Percentiles rank a stretch among this genome's conserved stretches.
These are phyloP conservation scores for Coelinius sp. DNA, from an alignment of 2,888 invertebrate species.

Conservation along the genomic window DNA sequence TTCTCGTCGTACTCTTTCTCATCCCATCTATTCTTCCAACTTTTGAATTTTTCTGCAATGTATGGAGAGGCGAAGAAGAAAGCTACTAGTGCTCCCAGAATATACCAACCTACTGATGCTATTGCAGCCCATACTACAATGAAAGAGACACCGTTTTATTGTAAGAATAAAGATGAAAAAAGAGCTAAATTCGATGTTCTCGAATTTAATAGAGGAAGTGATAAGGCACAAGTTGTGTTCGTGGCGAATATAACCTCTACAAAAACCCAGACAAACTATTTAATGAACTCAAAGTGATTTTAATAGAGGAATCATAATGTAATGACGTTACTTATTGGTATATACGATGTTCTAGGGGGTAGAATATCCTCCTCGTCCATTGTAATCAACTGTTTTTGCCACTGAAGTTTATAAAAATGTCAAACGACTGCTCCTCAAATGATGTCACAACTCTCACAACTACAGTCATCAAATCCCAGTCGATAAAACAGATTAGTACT, in stretches of 20 bases:
- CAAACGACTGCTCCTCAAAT: too few relatives aligned
- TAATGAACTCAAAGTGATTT: neutral
- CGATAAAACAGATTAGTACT: too few relatives aligned
- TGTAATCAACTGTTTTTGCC: neutral
- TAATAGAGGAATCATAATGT: neutral
- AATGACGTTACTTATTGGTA: neutral
- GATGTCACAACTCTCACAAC: too few relatives aligned
- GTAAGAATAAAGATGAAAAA: neutral
- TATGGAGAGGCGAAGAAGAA: constrained; percentile 64
- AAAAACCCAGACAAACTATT: neutral
- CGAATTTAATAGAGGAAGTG: neutral
- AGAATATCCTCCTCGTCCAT: neutral
- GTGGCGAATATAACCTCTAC: neutral
- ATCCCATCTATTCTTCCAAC: constrained; percentile 62
- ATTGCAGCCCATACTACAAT: constrained; percentile 56
- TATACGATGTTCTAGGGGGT: neutral
- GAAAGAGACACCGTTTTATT: too few relatives aligned
- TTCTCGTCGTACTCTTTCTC: constrained; percentile 69
- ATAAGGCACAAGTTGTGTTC: neutral
- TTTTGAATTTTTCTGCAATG: constrained; percentile 60
- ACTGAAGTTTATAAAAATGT: neutral
- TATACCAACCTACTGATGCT: constrained; percentile 69
- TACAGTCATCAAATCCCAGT: too few relatives aligned
- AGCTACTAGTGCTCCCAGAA: constrained; percentile 57
- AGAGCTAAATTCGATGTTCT: neutral